Percentiles rank a stretch among this genome's conserved stretches.
Conservation (phyloP, 2,888 invertebrate genomes). For the Limnephilus auricula region DNA sequence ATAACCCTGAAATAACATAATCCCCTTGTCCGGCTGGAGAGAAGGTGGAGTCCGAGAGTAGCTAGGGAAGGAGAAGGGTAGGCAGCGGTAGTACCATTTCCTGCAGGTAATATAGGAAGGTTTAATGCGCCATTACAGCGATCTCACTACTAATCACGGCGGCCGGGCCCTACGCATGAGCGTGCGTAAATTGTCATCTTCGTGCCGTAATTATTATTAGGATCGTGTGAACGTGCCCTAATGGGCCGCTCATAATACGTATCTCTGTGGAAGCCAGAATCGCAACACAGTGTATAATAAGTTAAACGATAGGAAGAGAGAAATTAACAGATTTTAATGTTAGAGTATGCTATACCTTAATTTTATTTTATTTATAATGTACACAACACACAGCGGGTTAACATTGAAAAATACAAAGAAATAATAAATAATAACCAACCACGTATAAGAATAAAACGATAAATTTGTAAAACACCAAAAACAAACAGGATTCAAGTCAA, state of each 20-base stretch:
- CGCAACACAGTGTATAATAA: background rate
- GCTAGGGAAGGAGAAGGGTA: background rate
- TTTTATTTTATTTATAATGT: too few species aligned
- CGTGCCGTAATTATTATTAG: constrained; percentile 53
- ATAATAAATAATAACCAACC: too few species aligned
- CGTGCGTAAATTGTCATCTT: constrained; percentile 39
- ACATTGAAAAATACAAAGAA: too few species aligned
- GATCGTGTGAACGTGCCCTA: constrained; percentile 43
- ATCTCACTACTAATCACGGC: constrained; percentile 57
- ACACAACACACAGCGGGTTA: too few species aligned
- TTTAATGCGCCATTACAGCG: constrained; percentile 61
- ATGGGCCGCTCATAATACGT: background rate
- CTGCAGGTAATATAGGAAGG: constrained; percentile 58
- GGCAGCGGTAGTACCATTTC: constrained; percentile 46
- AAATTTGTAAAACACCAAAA: too few species aligned
- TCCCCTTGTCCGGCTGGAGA: constrained; percentile 23
- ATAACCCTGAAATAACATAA: background rate
- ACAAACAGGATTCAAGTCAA: too few species aligned
- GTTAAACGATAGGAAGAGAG: background rate
- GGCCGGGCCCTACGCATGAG: constrained; percentile 31
- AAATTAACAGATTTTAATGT: background rate
- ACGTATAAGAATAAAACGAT: too few species aligned
- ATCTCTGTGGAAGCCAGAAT: background rate
- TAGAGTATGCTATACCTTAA: too few species aligned
- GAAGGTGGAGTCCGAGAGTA: background rate